Conservation (phyloP, 2,888 invertebrate species). For the Rhagium mordax region DNA sequence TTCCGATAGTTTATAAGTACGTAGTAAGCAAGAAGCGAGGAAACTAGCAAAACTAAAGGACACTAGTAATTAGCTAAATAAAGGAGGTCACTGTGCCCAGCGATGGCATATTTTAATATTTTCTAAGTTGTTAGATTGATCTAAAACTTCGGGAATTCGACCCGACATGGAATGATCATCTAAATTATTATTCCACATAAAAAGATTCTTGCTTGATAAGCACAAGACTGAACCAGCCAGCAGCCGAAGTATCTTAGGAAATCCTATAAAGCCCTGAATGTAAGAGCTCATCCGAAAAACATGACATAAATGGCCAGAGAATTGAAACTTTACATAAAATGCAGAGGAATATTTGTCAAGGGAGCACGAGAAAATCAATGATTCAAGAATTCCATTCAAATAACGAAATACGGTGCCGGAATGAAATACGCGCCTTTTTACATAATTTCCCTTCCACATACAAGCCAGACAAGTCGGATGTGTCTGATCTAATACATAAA, state of each 20-base stretch:
- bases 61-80: background rate
- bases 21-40: background rate
- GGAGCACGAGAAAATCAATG: constrained; percentile 34
- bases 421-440: constrained; percentile 9
- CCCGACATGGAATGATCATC: background rate
- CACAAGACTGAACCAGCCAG: constrained; percentile 11
- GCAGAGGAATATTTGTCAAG: constrained; percentile 40
- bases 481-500: constrained; percentile 8
- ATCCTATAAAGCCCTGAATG: constrained; percentile 41
- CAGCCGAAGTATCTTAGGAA: constrained; percentile 22
- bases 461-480: constrained; percentile 6
- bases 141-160: background rate
- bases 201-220: constrained; percentile 34
- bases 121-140: background rate
- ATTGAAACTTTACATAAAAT: constrained; percentile 47
- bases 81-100: background rate
- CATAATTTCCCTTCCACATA: constrained; percentile 5
- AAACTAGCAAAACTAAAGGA: background rate
- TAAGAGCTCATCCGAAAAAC: constrained; percentile 46
- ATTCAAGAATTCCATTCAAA: constrained; percentile 26
- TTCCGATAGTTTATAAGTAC: background rate
- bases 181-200: constrained; percentile 33
- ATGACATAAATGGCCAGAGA: constrained; percentile 48
- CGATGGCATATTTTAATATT: background rate
- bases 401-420: constrained; percentile 4